These are phyloP conservation scores for Redunca redunca DNA, from an alignment of 2,113 vertebrate species.

Conservation along the genomic window DNA sequence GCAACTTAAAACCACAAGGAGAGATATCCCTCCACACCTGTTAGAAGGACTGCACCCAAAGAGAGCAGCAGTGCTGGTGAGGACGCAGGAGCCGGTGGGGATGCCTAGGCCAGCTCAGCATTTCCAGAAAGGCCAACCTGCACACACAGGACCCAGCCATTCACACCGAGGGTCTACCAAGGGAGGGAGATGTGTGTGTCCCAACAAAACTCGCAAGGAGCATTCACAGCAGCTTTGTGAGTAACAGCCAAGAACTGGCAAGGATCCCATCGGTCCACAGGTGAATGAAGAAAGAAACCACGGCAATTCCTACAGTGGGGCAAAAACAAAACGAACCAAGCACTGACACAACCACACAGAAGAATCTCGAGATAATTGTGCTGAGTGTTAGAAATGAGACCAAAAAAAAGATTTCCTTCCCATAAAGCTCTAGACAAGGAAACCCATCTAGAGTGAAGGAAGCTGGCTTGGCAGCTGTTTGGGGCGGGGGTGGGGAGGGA, in stretches of 20 bases:
- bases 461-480: background rate
- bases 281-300: background rate
- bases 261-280: background rate
- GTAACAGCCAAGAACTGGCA: background rate
- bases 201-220: background rate
- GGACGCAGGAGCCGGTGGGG: rapidly evolving
- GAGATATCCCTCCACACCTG: background rate
- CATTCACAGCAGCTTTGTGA: background rate
- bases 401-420: background rate
- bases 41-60: background rate
- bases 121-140: background rate
- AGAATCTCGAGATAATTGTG: background rate
- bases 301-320: rapidly evolving
- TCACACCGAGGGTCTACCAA: background rate
- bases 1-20: background rate
- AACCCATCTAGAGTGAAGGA: rapidly evolving
- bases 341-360: background rate
- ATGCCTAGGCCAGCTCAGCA: rapidly evolving
- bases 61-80: background rate
- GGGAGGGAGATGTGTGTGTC: background rate
- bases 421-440: background rate
- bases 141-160: background rate
- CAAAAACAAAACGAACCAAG: background rate
- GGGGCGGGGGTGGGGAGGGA: too few species aligned
- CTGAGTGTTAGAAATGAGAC: background rate